A percentile compares a stretch with the other conserved stretches of the same genome.
phyloP scores from a whole-genome alignment of 2,113 vertebrate genomes.

The Tragulus kanchil region DNA sequence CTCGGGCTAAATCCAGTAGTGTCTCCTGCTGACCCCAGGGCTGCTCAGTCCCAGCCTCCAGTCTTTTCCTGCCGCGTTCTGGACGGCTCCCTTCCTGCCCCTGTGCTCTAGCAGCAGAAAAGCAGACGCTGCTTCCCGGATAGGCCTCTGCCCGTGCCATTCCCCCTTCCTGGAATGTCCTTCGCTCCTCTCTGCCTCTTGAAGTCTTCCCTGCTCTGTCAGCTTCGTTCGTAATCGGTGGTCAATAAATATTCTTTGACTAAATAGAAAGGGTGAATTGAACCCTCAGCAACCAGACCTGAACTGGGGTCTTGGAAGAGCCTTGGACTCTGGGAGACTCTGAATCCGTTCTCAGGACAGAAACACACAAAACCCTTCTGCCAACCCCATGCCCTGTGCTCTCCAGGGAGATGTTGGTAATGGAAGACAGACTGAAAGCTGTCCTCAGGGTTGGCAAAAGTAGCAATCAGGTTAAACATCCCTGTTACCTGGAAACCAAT shows the following conservation, averaged over 20 bases:
- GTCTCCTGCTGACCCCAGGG: background rate
- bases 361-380: background rate
- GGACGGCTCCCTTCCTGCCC: background rate
- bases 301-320: background rate
- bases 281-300: background rate
- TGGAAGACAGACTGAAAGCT: too few species aligned
- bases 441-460: background rate
- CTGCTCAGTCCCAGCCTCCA: background rate
- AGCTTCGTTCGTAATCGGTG: background rate
- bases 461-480: background rate
- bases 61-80: background rate
- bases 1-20: background rate
- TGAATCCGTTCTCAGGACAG: background rate
- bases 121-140: fast-evolving
- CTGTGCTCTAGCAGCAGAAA: background rate
- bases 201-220: background rate
- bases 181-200: background rate
- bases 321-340: background rate
- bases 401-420: fast-evolving
- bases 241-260: background rate
- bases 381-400: background rate
- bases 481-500: background rate
- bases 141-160: background rate
- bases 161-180: background rate
- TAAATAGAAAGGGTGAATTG: background rate